Percentiles rank a stretch among this genome's conserved stretches.
Evolutionary conservation across 2,797 vertebrate genomes (phyloP).

Genomic region (Spinus olivaceus): DNA sequence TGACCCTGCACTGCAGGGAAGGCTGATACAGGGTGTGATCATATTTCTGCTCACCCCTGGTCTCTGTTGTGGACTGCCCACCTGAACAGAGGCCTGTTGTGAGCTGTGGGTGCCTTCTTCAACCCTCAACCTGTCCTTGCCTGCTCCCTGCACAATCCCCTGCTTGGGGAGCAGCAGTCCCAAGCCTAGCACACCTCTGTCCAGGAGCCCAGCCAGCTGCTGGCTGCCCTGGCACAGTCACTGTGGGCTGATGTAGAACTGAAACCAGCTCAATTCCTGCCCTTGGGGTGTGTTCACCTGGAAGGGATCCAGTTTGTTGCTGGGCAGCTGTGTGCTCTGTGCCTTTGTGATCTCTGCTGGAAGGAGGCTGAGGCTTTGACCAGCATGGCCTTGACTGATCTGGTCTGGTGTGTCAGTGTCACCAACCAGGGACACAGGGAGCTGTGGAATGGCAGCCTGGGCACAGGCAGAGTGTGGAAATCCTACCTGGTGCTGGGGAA

Average conservation of each 20-base stretch:
- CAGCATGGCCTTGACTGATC: background rate
- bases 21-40: background rate
- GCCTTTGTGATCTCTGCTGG: background rate
- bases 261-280: background rate
- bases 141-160: background rate
- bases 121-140: background rate
- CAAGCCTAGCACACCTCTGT: background rate
- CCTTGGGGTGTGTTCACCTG: background rate
- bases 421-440: background rate
- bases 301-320: background rate
- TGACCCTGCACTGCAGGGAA: background rate
- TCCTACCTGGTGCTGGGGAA: background rate
- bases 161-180: background rate
- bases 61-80: background rate
- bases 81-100: background rate
- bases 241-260: background rate
- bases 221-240: background rate
- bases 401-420: background rate
- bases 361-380: background rate
- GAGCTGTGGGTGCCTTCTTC: background rate
- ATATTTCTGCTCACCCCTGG: fast-evolving
- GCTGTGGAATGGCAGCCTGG: background rate
- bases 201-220: background rate
- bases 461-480: background rate
- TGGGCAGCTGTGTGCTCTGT: background rate